Percentiles rank a stretch among this genome's conserved stretches.
Evolutionary conservation across 2,888 invertebrate species (phyloP).

Genomic region (Drosophila mimica): DNA sequence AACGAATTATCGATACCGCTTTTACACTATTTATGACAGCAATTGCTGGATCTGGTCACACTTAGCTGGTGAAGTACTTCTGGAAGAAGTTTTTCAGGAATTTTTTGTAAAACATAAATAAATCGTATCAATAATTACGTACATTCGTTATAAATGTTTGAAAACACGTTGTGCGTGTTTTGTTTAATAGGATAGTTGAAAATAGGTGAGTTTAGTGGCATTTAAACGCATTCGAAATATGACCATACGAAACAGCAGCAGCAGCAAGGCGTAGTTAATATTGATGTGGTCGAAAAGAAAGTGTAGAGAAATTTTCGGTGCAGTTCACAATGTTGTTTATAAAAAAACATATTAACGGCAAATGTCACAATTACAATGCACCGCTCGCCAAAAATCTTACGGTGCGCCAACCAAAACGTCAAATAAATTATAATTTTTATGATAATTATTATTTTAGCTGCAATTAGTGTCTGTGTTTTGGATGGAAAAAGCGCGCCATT

Average conservation of each 20-base stretch:
- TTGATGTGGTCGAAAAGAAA: constrained; percentile 82
- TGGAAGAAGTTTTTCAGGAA: constrained; percentile 74
- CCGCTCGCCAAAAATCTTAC: constrained; percentile 39
- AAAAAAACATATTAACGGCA: constrained; percentile 40
- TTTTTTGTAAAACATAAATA: constrained; percentile 64
- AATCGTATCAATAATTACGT: constrained; percentile 67
- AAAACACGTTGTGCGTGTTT: constrained; percentile 76
- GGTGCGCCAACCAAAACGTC: constrained; percentile 16
- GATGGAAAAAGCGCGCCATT: constrained; percentile 83
- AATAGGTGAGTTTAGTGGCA: constrained; percentile 81
- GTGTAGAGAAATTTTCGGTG: constrained; percentile 84
- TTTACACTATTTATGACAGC: constrained; percentile 15
- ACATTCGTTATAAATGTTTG: constrained; percentile 75
- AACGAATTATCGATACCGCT: constrained; percentile 1
- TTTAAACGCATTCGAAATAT: constrained; percentile 58
- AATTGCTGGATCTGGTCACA: constrained; percentile 39
- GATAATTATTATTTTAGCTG: constrained; percentile 39
- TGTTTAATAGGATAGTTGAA: constrained; percentile 73
- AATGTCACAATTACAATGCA: constrained; percentile 33
- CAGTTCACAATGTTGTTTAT: constrained; percentile 67
- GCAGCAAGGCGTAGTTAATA: constrained; percentile 72
- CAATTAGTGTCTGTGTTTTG: constrained; percentile 54
- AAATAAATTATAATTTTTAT: constrained; percentile 29
- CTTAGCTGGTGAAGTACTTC: constrained; percentile 60
- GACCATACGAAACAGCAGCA: constrained; percentile 61